Percentiles rank a stretch among this genome's conserved stretches.
Conservation (phyloP, 2,113 vertebrate species). For the Phrynosoma blainvillii region DNA sequence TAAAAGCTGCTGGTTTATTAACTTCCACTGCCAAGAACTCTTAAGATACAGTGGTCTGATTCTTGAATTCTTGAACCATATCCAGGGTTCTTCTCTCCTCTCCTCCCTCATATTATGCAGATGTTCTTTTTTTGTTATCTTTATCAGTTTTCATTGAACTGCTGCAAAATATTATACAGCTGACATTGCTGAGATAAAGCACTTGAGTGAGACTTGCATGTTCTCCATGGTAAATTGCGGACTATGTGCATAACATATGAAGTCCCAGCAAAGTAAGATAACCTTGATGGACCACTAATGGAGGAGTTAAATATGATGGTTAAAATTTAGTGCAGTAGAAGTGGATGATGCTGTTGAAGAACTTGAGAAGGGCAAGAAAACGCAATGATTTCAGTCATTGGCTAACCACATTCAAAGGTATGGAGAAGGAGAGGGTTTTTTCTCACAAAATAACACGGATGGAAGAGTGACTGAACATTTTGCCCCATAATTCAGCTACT, state of each 20-base stretch:
- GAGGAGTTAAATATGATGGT: neutral
- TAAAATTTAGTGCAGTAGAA: neutral
- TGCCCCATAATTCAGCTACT: too few species aligned
- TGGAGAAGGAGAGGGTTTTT: too few species aligned
- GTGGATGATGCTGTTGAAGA: neutral
- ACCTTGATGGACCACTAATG: neutral
- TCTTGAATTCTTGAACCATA: constrained; percentile 34
- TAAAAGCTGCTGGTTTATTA: constrained; percentile 39
- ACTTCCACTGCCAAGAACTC: constrained; percentile 16
- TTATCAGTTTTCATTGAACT: neutral
- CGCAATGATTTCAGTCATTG: too few species aligned
- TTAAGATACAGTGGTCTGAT: neutral
- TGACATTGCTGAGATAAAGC: neutral
- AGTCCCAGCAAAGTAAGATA: neutral
- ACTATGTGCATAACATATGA: neutral
- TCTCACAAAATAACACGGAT: too few species aligned
- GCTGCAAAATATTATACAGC: neutral
- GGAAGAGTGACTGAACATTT: too few species aligned
- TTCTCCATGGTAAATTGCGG: neutral
- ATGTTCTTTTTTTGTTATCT: constrained; percentile 13
- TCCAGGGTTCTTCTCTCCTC: neutral
- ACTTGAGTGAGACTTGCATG: accelerated
- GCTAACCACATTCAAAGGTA: too few species aligned
- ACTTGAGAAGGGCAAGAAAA: neutral
- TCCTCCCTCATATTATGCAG: constrained; percentile 5